These are phyloP conservation scores for Himalopsyche kuldschensis DNA, from an alignment of 2,888 invertebrate genomes.

Conservation along the genomic window DNA sequence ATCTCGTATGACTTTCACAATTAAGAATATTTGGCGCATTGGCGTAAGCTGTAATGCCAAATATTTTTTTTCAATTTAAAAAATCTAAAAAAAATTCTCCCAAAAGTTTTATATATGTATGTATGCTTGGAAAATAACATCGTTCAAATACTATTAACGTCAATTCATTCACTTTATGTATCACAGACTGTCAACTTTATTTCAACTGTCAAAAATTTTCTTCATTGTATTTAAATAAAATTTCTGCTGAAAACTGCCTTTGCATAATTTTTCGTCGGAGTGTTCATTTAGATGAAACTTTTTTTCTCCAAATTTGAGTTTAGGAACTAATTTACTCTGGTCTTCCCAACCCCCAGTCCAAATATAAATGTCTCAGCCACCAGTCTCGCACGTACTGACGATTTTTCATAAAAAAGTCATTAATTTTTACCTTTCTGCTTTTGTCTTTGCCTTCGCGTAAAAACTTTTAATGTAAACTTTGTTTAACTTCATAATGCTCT, in stretches of 20 bases:
- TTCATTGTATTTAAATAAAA: neutral
- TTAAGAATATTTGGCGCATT: no score
- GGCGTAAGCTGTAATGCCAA: no score
- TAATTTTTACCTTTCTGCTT: constrained; percentile 37
- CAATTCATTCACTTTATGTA: no score
- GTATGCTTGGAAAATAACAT: no score
- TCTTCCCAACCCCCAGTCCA: neutral
- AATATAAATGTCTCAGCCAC: constrained; percentile 12
- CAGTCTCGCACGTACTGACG: constrained; percentile 32
- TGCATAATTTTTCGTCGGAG: neutral
- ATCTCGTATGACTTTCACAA: no score
- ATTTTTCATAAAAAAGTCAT: constrained; percentile 40
- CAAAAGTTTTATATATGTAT: no score
- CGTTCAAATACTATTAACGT: no score
- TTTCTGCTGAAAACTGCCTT: neutral
- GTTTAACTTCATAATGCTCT: constrained; percentile 29
- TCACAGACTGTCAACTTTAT: neutral
- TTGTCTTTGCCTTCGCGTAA: constrained; percentile 32
- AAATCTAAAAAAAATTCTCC: no score
- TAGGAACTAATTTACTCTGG: constrained; percentile 29
- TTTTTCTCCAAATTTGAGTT: constrained; percentile 25
- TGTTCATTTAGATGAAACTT: neutral
- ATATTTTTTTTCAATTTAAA: no score
- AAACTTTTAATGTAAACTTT: constrained; percentile 39
- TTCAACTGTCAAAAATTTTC: neutral